A percentile compares a stretch with the other conserved stretches of the same genome.
Evolutionary conservation across 1,140 invertebrate species (phyloP).

Genomic region (Phortica variegata): DNA sequence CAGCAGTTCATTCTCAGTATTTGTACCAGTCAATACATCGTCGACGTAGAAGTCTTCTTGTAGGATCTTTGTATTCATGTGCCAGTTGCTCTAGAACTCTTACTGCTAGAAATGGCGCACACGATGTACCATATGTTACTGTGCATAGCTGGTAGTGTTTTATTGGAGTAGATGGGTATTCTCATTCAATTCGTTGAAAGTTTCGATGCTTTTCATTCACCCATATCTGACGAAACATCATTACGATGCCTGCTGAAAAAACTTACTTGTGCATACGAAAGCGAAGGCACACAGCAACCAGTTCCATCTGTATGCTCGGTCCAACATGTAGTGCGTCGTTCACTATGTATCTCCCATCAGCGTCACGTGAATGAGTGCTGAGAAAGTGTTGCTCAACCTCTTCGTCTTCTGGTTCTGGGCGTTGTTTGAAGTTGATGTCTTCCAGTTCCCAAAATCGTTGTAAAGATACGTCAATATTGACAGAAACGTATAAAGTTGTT

Average conservation of each 20-base stretch:
- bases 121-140: conserved; percentile 42
- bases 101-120: conserved; percentile 33
- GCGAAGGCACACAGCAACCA: conserved; percentile 42
- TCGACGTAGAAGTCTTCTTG: conserved; percentile 50
- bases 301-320: conserved; percentile 39
- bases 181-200: conserved; percentile 50
- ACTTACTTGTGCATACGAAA: conserved; percentile 38
- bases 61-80: conserved; percentile 34
- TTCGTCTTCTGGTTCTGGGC: too few species aligned
- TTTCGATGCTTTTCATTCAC: conserved; percentile 18
- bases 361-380: too few species aligned
- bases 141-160: conserved; percentile 34
- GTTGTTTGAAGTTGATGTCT: too few species aligned
- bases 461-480: not conserved
- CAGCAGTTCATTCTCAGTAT: conserved; percentile 20
- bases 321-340: too few species aligned
- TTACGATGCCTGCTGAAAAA: conserved; percentile 30
- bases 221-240: conserved; percentile 44
- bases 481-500: too few species aligned
- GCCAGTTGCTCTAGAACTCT: conserved; percentile 40
- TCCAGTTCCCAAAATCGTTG: not conserved
- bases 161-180: conserved; percentile 25
- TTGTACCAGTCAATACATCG: conserved; percentile 38
- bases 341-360: too few species aligned
- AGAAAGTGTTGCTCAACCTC: too few species aligned